These are phyloP conservation scores for Tamandua tetradactyla DNA, from an alignment of 2,797 vertebrate species.

Conservation along the genomic window DNA sequence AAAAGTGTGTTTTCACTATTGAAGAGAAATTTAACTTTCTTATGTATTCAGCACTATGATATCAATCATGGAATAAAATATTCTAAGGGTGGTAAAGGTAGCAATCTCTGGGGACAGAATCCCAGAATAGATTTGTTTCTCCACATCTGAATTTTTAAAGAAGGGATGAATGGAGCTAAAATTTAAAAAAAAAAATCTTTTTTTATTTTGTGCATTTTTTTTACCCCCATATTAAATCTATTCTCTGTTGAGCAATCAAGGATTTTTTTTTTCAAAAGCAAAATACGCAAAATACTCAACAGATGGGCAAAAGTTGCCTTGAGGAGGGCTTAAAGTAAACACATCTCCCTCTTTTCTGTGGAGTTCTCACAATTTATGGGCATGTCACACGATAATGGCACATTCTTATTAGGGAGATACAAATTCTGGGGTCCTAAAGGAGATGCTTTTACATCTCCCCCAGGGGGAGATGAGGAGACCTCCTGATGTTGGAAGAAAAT, in stretches of 20 bases:
- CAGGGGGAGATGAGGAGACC: neutral
- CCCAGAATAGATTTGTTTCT: neutral
- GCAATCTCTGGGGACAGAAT: neutral
- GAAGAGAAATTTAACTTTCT: neutral
- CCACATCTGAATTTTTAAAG: neutral
- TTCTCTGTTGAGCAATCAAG: neutral
- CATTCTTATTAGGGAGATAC: slow-evolving; percentile 19
- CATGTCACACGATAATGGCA: neutral
- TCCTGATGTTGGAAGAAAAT: neutral
- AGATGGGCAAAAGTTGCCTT: neutral
- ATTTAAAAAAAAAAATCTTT: neutral
- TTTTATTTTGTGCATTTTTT: neutral
- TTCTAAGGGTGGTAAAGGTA: neutral
- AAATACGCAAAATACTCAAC: neutral
- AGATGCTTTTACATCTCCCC: too few species aligned
- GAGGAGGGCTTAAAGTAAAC: neutral
- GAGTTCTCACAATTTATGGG: neutral
- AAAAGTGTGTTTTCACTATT: neutral
- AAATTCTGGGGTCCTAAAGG: neutral
- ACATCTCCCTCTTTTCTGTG: neutral
- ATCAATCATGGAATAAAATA: neutral
- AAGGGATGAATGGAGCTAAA: neutral
- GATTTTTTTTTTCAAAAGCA: neutral
- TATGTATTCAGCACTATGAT: neutral
- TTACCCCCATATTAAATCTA: neutral